These are phyloP conservation scores for Apogon hyalosoma DNA, from an alignment of 2,797 vertebrate species.

Conservation along the genomic window DNA sequence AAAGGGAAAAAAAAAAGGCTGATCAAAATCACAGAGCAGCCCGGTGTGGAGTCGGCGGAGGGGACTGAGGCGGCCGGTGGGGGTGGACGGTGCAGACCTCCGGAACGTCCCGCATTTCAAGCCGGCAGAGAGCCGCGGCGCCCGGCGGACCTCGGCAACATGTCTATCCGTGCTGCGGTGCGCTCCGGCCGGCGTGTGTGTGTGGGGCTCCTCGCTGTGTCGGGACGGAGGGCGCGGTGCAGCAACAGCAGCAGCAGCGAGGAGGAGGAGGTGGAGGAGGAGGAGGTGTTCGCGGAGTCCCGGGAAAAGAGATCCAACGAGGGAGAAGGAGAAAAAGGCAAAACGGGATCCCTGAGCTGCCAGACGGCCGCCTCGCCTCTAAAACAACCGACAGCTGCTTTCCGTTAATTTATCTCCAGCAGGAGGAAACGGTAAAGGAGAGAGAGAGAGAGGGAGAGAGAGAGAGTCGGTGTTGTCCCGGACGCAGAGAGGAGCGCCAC, in stretches of 20 bases:
- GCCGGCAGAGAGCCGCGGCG: conserved; percentile 28
- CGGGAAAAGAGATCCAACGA: conserved; percentile 27
- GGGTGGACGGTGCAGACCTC: conserved; percentile 46
- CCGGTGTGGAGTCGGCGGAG: conserved; percentile 6
- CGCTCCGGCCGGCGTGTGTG: conserved; percentile 63
- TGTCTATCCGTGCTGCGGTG: conserved; percentile 56
- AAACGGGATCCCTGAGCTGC: conserved; percentile 72
- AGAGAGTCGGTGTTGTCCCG: conserved; percentile 67
- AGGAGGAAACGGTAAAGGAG: conserved; percentile 58
- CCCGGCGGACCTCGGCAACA: conserved; percentile 47
- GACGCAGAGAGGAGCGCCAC: conserved; percentile 68
- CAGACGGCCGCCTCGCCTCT: conserved; percentile 71
- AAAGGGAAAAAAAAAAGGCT: no score
- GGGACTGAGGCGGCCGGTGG: conserved; percentile 28
- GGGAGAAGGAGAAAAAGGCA: conserved; percentile 11
- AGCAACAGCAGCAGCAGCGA: conserved; percentile 8
- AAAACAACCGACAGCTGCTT: conserved; percentile 68
- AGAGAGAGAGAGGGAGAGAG: conserved; percentile 25
- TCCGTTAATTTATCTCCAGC: conserved; percentile 73
- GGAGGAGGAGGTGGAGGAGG: no score
- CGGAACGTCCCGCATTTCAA: conserved; percentile 60
- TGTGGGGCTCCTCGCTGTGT: conserved; percentile 64
- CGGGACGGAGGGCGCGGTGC: conserved; percentile 63
- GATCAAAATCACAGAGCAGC: conserved; percentile 29
- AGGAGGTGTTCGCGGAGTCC: conserved; percentile 45